These are phyloP conservation scores for Mythimna impura DNA, from an alignment of 2,888 invertebrate species.

Conservation along the genomic window DNA sequence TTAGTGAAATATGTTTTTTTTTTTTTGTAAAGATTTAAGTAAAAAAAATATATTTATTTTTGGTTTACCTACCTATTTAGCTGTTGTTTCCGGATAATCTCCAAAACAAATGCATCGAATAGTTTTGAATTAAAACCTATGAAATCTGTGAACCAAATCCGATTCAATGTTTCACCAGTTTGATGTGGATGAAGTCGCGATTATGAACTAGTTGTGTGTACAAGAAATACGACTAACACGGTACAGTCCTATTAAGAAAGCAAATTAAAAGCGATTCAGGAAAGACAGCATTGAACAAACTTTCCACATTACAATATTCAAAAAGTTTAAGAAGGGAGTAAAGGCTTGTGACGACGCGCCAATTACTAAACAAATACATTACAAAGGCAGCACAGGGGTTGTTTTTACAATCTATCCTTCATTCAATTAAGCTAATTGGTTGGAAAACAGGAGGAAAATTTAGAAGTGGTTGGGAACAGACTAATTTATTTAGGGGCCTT, in stretches of 20 bases:
- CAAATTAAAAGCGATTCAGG: background rate
- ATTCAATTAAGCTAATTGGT: slow-evolving; percentile 64
- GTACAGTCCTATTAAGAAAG: background rate
- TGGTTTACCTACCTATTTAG: too few relatives aligned
- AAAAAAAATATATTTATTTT: too few relatives aligned
- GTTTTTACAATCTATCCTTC: slow-evolving; percentile 59
- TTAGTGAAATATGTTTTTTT: too few relatives aligned
- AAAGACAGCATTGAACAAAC: slow-evolving; percentile 23
- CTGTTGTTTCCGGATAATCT: too few relatives aligned
- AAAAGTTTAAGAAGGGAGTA: slow-evolving; percentile 22
- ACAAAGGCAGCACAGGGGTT: slow-evolving; percentile 44
- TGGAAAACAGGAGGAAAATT: slow-evolving; percentile 55
- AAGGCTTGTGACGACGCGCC: slow-evolving; percentile 36
- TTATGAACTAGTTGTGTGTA: too few relatives aligned
- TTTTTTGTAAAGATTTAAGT: too few relatives aligned
- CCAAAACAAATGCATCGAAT: too few relatives aligned
- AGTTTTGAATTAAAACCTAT: too few relatives aligned
- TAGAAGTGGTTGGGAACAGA: slow-evolving; percentile 43
- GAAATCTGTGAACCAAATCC: too few relatives aligned
- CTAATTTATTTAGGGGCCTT: slow-evolving; percentile 45
- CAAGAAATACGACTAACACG: background rate
- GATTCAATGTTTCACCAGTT: too few relatives aligned
- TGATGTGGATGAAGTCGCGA: too few relatives aligned
- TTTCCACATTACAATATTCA: slow-evolving; percentile 16
- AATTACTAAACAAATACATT: slow-evolving; percentile 57